Conservation (phyloP, 2,113 vertebrate species). For the Sapayoa aenigma region DNA sequence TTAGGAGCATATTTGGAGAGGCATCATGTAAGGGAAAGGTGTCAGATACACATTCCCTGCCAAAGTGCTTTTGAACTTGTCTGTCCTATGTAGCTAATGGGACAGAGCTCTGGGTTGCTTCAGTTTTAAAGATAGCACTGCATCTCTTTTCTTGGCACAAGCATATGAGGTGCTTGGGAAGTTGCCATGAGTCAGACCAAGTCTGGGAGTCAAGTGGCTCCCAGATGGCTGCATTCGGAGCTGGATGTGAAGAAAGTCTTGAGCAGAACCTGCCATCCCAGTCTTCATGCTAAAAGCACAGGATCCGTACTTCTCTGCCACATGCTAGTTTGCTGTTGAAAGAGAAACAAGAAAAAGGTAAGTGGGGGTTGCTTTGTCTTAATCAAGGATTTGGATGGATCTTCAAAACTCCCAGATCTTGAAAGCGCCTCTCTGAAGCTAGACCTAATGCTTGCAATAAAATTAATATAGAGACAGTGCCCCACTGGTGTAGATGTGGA, state of each 20-base stretch:
- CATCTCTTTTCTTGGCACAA: neutral
- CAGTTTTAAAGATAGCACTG: conserved; percentile 8
- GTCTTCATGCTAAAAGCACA: neutral
- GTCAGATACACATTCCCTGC: neutral
- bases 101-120: neutral
- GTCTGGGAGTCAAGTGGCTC: neutral
- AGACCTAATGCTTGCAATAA: neutral
- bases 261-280: neutral
- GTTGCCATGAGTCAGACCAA: neutral
- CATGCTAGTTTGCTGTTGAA: neutral
- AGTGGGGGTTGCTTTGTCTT: neutral
- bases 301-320: neutral
- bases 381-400: neutral
- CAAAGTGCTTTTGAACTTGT: conserved; percentile 13
- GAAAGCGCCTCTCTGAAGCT: neutral
- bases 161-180: neutral
- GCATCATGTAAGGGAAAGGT: neutral
- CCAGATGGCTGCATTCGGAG: neutral
- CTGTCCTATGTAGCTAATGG: neutral
- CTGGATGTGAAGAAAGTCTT: neutral
- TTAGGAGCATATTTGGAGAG: neutral
- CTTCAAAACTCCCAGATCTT: neutral
- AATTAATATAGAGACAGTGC: neutral
- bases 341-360: neutral
- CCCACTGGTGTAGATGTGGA: neutral